Evolutionary conservation across 2,888 invertebrate species (phyloP), one percentile per base, ranked within the genome.

Genomic region (Lordiphosa fenestrarum): DNA sequence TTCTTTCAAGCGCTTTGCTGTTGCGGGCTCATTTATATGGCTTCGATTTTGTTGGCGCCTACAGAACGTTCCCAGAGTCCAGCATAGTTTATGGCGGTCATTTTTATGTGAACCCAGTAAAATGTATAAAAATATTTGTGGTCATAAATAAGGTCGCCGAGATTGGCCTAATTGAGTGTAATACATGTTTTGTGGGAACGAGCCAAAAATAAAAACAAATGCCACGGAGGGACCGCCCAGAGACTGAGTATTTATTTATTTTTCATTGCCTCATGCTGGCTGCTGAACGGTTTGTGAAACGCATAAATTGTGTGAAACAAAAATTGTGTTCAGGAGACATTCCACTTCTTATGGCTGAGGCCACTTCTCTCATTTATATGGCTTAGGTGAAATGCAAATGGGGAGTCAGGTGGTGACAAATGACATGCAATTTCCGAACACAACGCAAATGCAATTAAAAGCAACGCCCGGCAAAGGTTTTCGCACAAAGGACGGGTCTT

Each of bases 301-400:
- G 50, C 64, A 81, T 80, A 52, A 76, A 76, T 59, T 66, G 44
- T 44, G 25, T 15, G 44, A 44, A 44, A 44, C 33, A 9, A 9
- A 9, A 30, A 9, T 25, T 7, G 25, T 33, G 30, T 33, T 44
- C 30, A 33, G 15, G 33, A 15, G 44, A 15, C 13, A 33, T 44
- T 33, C 33, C 15, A 15, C 15, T 33, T 44, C n/a, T 30, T 23
- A 9, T 30, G 3, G 30, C 0, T 1, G 1, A 30, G 3, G 9
- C 9, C 30, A 30, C 30, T 30, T 53, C 67, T 25, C 81, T 76
- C 78, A 84, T 78, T 78, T 77, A 84, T 78, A 77, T 74, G 66
- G 78, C 74, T 78, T 78, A 84, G 77, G 70, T 61, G 13, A 61
- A 84, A 84, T 74, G 82, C 74, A 72, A 72, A 82, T 74, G 84